These are phyloP conservation scores for Chionomys nivalis DNA, from an alignment of 2,113 vertebrate species.

Conservation along the genomic window DNA sequence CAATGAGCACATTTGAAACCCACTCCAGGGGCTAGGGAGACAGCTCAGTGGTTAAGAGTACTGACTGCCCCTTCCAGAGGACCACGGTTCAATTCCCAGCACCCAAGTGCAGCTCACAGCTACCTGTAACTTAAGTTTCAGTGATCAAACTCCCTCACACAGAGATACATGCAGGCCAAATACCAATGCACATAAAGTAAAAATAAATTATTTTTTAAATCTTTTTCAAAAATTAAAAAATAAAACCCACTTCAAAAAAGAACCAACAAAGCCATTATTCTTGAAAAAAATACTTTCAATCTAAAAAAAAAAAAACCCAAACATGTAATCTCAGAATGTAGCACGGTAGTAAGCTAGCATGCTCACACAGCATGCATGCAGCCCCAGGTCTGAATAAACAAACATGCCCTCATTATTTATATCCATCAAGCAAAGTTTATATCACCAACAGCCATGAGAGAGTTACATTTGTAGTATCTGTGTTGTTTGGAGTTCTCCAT, in stretches of 20 bases:
- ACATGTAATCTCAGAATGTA: not conserved
- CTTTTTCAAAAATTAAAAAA: not conserved
- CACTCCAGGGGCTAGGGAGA: not conserved
- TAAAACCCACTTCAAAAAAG: not conserved
- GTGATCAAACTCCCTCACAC: not conserved
- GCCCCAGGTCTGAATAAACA: not conserved
- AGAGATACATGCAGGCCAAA: not conserved
- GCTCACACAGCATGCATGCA: not conserved
- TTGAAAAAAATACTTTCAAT: not conserved
- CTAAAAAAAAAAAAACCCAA: not conserved
- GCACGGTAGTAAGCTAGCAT: rapidly evolving
- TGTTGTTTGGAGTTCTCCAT: not conserved
- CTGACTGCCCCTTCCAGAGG: not conserved
- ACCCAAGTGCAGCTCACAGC: not conserved
- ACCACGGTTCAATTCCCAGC: not conserved
- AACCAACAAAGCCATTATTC: not conserved
- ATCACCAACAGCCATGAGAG: not conserved
- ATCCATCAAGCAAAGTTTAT: not conserved
- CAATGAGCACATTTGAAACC: not conserved
- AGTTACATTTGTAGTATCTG: not conserved
- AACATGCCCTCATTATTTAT: not conserved
- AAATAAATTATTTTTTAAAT: not conserved
- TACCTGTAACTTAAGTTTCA: not conserved
- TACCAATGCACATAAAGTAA: not conserved
- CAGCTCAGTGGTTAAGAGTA: not conserved